These are phyloP conservation scores for Marmota monax DNA, from an alignment of 2,113 vertebrate species.

Conservation along the genomic window DNA sequence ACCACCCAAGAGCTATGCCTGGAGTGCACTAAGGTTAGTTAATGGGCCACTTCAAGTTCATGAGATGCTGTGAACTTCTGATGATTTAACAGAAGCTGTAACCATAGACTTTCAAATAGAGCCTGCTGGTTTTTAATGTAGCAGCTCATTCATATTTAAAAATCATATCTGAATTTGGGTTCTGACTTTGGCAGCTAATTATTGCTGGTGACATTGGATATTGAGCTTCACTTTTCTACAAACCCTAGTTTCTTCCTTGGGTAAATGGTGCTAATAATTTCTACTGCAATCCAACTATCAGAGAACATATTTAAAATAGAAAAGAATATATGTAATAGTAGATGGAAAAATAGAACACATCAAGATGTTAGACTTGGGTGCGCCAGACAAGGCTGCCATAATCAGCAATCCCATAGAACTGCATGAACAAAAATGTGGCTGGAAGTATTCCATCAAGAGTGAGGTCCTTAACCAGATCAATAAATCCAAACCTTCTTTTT, in stretches of 20 bases:
- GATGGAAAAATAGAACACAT: neutral
- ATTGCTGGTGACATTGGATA: neutral
- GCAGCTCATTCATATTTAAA: neutral
- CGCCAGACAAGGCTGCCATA: neutral
- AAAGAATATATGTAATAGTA: neutral
- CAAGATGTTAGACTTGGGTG: neutral
- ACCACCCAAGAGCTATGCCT: too few relatives aligned
- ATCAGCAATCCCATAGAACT: neutral
- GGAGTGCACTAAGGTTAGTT: neutral
- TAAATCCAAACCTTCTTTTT: neutral
- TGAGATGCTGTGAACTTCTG: neutral
- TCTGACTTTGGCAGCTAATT: neutral
- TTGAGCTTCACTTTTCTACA: neutral
- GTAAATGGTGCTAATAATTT: neutral
- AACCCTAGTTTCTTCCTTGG: neutral
- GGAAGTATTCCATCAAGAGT: neutral
- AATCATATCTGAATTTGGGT: neutral
- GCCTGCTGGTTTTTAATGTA: neutral
- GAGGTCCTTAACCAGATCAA: neutral
- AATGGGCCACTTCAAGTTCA: neutral
- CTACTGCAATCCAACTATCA: neutral
- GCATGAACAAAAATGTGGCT: accelerated
- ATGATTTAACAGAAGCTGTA: neutral
- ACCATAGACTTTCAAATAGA: neutral
- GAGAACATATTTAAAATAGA: neutral